Base-by-base conservation (phyloP, 2,888 invertebrate genomes). In the Chrysopilus asiliformis region DNA sequence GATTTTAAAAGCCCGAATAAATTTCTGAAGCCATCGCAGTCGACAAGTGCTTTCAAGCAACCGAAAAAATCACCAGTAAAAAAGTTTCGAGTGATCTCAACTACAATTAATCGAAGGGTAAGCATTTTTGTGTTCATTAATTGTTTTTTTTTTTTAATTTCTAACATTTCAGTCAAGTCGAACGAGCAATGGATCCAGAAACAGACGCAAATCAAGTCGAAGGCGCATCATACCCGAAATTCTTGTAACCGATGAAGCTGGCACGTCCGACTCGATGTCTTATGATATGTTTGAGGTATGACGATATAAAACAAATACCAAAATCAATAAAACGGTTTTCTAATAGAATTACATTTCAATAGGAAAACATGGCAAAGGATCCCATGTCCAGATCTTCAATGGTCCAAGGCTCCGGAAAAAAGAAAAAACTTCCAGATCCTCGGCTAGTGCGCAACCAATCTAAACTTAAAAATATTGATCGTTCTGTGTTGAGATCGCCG, bases 41-140 rank as follows among this genome's bases (percentile, higher is more conserved):
- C n/a, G 9, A 24, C 17, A n/a, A 19, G n/a, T 8, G 22, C 15
- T 17, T 19, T 12, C 19, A 40, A 40, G 30, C 27, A 36, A 34
- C 31, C 40, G 8, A 42, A 44, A 8, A 57, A 52, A 28, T 49
- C 56, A 2, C 50, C 53, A 1, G 18, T 47, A 3, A 53, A 48
- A 36, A 54, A 52, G 31, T 41, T 47, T 5, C 54, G 52, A 18
- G 45, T 58, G 6, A 45, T 59, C 17, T 53, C 52, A 7, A 48
- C 47, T 2, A 57, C 55, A 0, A 44, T 58, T 3, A 47, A 55
- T 15, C 46, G 49, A 32, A 50, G 51, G 7, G 56, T 51, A 1
- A 34, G 17, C 28, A 32, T 32, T n/a, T 24, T 5, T 28, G 10
- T 15, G 3, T 4, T 34, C n/a, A n/a, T n/a, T n/a, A n/a, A n/a